Evolutionary conservation across 2,113 vertebrate species (phyloP).

Genomic region (Rhinolophus ferrumequinum): DNA sequence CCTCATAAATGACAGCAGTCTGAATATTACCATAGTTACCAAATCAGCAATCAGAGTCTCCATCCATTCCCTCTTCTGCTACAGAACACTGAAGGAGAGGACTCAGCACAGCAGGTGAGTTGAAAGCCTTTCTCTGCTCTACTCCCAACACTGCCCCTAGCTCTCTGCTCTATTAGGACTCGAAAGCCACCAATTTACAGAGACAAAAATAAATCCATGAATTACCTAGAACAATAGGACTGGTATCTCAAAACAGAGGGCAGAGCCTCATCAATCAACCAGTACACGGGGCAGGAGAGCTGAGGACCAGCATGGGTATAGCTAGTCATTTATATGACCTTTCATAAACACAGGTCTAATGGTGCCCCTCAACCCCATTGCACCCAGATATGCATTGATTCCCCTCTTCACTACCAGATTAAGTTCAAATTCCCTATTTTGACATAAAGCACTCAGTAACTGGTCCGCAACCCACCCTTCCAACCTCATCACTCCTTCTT

Average conservation of each 20-base stretch:
- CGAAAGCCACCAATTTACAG: not conserved
- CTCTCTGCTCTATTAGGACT: not conserved
- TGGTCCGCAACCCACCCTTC: not conserved
- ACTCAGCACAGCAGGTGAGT: not conserved
- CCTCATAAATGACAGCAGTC: constrained; percentile 35
- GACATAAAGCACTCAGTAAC: not conserved
- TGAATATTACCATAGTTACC: constrained; percentile 70
- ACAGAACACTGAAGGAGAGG: not conserved
- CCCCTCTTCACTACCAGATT: not conserved
- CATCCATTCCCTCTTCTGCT: constrained; percentile 11
- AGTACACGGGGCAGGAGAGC: not conserved
- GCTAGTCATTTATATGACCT: not conserved
- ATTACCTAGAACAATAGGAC: not conserved
- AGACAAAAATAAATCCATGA: not conserved
- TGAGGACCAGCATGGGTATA: not conserved
- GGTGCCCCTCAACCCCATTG: rapidly evolving
- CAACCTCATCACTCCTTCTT: not conserved
- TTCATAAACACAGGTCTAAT: not conserved
- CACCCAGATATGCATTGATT: not conserved
- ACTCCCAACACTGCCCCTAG: not conserved
- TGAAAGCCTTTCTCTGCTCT: not conserved
- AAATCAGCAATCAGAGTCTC: not conserved
- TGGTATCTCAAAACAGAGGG: not conserved
- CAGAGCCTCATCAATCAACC: not conserved
- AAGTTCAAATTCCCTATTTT: not conserved